Conservation (phyloP, 2,113 vertebrate genomes). For the Triplophysa siluroides region DNA sequence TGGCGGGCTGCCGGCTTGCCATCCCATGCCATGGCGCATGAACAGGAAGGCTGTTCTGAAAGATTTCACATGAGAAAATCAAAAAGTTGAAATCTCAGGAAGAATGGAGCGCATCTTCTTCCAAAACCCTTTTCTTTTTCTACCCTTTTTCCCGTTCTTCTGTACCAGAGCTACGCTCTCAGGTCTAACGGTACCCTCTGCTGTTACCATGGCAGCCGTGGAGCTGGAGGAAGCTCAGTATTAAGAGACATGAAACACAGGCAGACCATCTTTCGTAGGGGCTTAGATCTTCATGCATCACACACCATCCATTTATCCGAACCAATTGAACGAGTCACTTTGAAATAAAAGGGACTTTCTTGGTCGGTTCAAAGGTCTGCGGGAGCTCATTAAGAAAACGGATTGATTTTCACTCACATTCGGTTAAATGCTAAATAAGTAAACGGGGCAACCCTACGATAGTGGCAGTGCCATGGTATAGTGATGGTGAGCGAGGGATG, state of each 20-base stretch:
- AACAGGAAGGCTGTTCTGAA: constrained; percentile 8
- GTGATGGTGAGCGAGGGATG: background rate
- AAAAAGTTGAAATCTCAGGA: constrained; percentile 4
- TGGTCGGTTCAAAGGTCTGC: constrained; percentile 1
- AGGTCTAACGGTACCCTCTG: constrained; percentile 58
- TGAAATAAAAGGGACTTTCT: constrained; percentile 33
- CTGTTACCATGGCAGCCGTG: constrained; percentile 60
- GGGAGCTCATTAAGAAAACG: constrained; percentile 18
- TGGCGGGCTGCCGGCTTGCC: constrained; percentile 19
- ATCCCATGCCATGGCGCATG: background rate
- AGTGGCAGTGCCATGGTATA: background rate
- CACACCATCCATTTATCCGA: constrained; percentile 24
- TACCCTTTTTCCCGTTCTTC: background rate
- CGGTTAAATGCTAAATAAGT: background rate
- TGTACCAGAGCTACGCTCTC: constrained; percentile 52
- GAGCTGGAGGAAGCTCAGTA: constrained; percentile 39
- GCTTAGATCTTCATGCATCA: constrained; percentile 40
- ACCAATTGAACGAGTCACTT: constrained; percentile 30
- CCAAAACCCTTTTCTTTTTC: background rate
- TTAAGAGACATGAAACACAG: constrained; percentile 36
- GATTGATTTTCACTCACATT: background rate
- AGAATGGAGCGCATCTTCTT: constrained; percentile 33
- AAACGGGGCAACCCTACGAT: background rate
- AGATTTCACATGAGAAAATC: background rate
- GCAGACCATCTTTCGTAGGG: constrained; percentile 40